Conservation (phyloP, 1,140 invertebrate genomes). For the Megathymus violae region DNA sequence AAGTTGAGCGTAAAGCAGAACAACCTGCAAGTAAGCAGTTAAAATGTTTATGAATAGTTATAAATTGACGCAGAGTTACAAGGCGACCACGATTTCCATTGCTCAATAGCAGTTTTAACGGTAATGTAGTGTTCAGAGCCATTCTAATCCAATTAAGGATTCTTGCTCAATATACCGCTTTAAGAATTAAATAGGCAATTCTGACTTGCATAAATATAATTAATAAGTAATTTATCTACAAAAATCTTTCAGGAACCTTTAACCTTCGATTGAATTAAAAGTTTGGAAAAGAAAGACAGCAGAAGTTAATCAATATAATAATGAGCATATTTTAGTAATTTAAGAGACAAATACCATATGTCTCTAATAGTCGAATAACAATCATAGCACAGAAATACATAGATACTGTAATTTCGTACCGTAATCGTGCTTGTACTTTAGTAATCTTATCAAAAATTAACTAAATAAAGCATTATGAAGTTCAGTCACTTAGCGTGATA, state of each 20-base stretch:
- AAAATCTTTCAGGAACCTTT: neutral
- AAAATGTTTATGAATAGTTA: conserved; percentile 24
- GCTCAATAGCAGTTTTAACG: conserved; percentile 22
- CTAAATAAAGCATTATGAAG: too few relatives aligned
- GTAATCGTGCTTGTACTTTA: too few relatives aligned
- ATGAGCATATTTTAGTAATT: too few relatives aligned
- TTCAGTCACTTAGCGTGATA: too few relatives aligned
- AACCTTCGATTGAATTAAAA: neutral
- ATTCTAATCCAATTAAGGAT: conserved; percentile 23
- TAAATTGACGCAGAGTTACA: conserved; percentile 19
- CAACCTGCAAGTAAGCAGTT: conserved; percentile 1
- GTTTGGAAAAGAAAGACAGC: too few relatives aligned
- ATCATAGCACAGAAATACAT: too few relatives aligned
- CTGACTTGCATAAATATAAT: neutral
- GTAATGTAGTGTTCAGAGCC: conserved; percentile 18
- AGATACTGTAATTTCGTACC: too few relatives aligned
- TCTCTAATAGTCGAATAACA: too few relatives aligned
- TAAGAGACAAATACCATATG: too few relatives aligned
- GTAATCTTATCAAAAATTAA: too few relatives aligned
- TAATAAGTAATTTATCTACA: neutral
- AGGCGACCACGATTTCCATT: conserved; percentile 25
- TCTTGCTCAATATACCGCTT: conserved; percentile 8
- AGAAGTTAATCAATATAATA: too few relatives aligned
- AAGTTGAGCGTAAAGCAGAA: conserved; percentile 1
- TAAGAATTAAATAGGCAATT: neutral